Evolutionary conservation across 2,113 vertebrate species (phyloP), one percentile per base, ranked within the genome.

Genomic region (Pygoscelis antarcticus): DNA sequence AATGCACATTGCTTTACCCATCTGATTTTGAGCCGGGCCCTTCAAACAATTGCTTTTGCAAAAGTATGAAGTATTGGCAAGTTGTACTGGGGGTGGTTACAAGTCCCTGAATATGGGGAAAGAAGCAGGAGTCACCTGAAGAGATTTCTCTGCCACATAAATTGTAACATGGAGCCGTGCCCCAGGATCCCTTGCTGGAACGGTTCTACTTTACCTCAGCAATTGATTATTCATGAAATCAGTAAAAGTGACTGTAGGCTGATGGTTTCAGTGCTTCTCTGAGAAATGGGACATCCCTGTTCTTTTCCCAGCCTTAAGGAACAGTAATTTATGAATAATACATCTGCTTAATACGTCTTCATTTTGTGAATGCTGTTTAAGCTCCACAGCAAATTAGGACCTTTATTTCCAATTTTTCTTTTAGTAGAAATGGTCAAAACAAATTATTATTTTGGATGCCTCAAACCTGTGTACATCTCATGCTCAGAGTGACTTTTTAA

Each of bases 211-310:
- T 71, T 76, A 30, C 57, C 32, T 51, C 44, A 91, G 36, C 16
- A 52, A 65, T n/a, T 81, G 70, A 52, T 89, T 96, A 93, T 91
- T 94, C 66, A 76, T 84, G 4, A 89, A 93, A 91, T 85, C 47
- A 76, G 52, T 68, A 69, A 36, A 72, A 85, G 57, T 52, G 47
- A 81, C 57, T 72, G 20, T 64, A 89, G 77, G 38, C 47, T 84
- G n/a, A 12, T 91, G 80, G 38, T 58, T 91, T 82, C 40, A 83
- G 40, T 64, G 30, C 38, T 82, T 82, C 20, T 44, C 55, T 80
- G 62, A 78, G 83, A 89, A 89, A 79, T 20, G 15, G 72, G 61
- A 44, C 52, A 76, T 32, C 34, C 14, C 18, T 93, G 23, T 75
- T 72, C 74, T 87, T 85, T 89, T 61, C 58, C 21, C 65, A 71